A percentile compares a stretch with the other conserved stretches of the same genome.
phyloP scores from a whole-genome alignment of 2,113 vertebrate species.

The Sturnus vulgaris region DNA sequence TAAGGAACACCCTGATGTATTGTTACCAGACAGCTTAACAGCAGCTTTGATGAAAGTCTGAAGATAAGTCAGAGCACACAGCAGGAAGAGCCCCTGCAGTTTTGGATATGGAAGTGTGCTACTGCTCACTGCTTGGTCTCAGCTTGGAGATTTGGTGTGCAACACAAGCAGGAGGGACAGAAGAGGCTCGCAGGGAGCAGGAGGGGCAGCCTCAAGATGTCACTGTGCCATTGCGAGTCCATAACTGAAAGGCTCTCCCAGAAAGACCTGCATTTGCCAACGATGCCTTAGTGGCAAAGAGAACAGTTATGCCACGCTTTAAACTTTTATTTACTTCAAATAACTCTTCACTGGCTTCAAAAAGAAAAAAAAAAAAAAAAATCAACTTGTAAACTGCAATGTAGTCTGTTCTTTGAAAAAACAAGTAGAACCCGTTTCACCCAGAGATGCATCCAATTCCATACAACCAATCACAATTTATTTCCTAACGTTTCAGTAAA shows the following conservation, averaged over 20 bases:
- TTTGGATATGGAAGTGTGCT: background rate
- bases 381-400: background rate
- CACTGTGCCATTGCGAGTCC: background rate
- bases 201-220: conserved; percentile 10
- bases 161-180: background rate
- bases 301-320: background rate
- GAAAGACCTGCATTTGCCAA: background rate
- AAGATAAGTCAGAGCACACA: background rate
- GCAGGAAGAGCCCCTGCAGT: background rate
- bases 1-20: background rate
- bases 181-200: background rate
- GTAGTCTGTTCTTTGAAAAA: background rate
- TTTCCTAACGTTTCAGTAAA: background rate
- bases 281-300: accelerated
- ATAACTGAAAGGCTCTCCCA: background rate
- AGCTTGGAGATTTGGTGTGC: background rate
- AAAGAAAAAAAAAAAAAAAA: background rate
- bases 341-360: background rate
- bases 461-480: background rate
- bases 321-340: background rate
- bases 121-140: background rate
- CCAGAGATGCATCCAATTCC: background rate
- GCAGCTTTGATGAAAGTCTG: background rate
- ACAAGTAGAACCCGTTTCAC: background rate
- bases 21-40: background rate